Base-by-base conservation (phyloP, 2,888 invertebrate genomes). In the Drosophila dives region DNA sequence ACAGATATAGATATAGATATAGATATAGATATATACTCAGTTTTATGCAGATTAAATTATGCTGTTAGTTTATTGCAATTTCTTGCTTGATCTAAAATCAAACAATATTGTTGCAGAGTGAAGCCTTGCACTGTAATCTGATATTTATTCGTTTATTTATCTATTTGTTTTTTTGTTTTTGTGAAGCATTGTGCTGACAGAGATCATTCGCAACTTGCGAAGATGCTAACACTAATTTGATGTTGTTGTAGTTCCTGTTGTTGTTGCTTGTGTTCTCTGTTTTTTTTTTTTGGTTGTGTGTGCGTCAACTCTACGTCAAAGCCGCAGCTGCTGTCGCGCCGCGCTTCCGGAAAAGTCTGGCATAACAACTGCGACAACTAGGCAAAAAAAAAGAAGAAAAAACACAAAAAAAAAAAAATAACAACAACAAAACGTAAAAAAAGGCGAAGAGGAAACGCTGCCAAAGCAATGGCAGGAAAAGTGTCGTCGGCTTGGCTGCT, bases 261-360 rank as follows among this genome's bases (percentile, higher is more conserved):
- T 38, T 53, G 59, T 59, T 63, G 65, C 29, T 61, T 67, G 26
- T 64, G 62, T 50, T 60, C 10, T 55, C 26, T 59, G 42, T 32
- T 38, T 38, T 15, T 66, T 60, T n/a, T 66, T 70, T 69, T 67
- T 45, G 62, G 75, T 53, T 61, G 62, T 71, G 66, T 78, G 83
- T 86, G 86, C 89, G 84, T 86, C 88, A 84, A 84, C 86, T 83
- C 86, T 69, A 87, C 83, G 87, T 85, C 88, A 83, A 85, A 87
- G 80, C 79, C 77, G 80, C 83, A 79, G 84, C 85, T 85, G 81
- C 72, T 83, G 90, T 86, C 89, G 90, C 90, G 90, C 83, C 90
- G 86, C 74, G 90, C 86, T 89, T 90, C 89, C 89, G 89, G 89
- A 90, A 89, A 86, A 90, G 86, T 89, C 90, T 90, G 84, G 72